A percentile compares a stretch with the other conserved stretches of the same genome.
These are phyloP conservation scores for Rhabdomys pumilio DNA, from an alignment of 2,797 vertebrate genomes.

Conservation along the genomic window DNA sequence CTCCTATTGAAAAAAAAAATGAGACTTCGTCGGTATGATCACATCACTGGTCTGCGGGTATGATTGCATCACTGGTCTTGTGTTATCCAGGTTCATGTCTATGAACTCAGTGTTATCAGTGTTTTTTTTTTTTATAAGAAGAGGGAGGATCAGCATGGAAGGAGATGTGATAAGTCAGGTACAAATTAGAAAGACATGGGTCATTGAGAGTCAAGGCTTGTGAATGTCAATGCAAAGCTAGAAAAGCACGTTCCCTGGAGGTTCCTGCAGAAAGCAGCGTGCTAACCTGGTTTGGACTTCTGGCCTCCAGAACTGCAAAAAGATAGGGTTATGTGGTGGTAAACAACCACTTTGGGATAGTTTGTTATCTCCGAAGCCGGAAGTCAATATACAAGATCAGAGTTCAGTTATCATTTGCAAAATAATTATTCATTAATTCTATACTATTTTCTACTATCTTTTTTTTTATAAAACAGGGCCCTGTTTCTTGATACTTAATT, in stretches of 20 bases:
- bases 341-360: not conserved
- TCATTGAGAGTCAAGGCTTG: not conserved
- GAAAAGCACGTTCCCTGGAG: not conserved
- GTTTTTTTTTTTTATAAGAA: not conserved
- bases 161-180: not conserved
- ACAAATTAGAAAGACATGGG: not conserved
- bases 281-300: not conserved
- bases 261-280: not conserved
- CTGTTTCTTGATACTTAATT: not conserved
- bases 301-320: conserved; percentile 26
- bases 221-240: not conserved
- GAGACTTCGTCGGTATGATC: not conserved
- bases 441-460: not conserved
- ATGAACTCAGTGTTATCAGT: not conserved
- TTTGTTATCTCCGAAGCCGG: not conserved
- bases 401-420: not conserved
- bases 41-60: not conserved
- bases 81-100: not conserved
- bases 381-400: not conserved
- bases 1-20: not conserved
- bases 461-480: not conserved
- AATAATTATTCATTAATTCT: conserved; percentile 36
- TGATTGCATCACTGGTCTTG: not conserved
- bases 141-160: not conserved
- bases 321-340: not conserved